Conservation (phyloP, 2,113 vertebrate genomes). For the Podiceps cristatus region DNA sequence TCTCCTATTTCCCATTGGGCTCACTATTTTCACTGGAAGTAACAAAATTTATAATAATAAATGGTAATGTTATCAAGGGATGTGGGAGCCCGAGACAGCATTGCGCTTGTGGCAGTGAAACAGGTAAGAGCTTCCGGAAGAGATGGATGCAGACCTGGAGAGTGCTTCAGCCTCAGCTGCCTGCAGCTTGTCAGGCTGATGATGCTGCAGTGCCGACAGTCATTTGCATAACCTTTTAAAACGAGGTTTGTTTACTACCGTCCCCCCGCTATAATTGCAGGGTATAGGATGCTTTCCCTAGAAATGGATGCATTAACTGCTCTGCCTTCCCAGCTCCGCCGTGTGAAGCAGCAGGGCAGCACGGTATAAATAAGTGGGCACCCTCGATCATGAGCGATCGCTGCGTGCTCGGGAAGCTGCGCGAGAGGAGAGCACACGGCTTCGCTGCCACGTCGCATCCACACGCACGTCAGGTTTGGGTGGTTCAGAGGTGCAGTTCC, state of each 20-base stretch:
- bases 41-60: too few relatives aligned
- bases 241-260: fast-evolving
- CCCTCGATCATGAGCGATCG: fast-evolving
- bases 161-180: neutral
- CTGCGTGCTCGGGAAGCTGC: neutral
- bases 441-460: fast-evolving
- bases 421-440: fast-evolving
- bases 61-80: fast-evolving
- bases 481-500: neutral
- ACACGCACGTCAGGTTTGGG: neutral
- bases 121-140: neutral
- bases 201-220: fast-evolving
- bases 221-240: neutral
- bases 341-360: fast-evolving
- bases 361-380: fast-evolving
- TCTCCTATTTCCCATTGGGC: neutral
- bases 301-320: fast-evolving
- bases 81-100: fast-evolving
- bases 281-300: neutral
- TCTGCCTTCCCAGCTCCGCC: neutral
- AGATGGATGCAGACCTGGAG: fast-evolving
- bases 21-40: neutral
- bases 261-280: neutral
- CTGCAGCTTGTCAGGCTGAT: neutral
- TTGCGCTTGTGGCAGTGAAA: neutral